phyloP scores from a whole-genome alignment of 2,888 invertebrate species.

The Heliothis peltigera region DNA sequence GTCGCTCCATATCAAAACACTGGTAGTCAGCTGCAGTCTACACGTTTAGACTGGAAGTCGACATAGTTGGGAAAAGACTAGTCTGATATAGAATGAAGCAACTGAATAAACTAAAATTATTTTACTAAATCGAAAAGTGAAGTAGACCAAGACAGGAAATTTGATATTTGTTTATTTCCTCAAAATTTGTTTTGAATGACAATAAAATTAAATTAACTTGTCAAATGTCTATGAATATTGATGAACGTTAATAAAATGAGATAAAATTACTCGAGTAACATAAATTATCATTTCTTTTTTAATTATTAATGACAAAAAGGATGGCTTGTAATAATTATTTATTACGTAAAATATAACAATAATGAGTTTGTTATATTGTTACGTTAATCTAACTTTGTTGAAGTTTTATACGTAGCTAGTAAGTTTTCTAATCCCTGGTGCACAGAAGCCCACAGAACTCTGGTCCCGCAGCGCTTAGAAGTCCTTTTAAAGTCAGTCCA shows the following conservation, averaged over 20 bases:
- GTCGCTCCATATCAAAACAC: too few species aligned
- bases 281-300: conserved; percentile 20
- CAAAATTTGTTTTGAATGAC: conserved; percentile 31
- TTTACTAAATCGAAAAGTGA: not conserved
- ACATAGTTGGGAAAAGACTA: too few species aligned
- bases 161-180: conserved; percentile 21
- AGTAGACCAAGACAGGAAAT: conserved; percentile 10
- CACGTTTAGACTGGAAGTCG: too few species aligned
- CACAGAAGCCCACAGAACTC: conserved; percentile 7
- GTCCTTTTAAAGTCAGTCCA: conserved; percentile 10
- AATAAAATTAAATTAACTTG: conserved; percentile 31
- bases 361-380: not conserved
- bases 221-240: conserved; percentile 41
- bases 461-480: conserved; percentile 18
- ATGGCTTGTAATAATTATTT: not conserved
- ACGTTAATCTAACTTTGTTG: not conserved
- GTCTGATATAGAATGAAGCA: too few species aligned
- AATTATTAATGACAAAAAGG: not conserved
- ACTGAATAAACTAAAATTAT: too few species aligned
- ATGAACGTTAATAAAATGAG: conserved; percentile 28
- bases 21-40: too few species aligned
- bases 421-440: not conserved
- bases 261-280: conserved; percentile 8
- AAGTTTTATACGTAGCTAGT: conserved; percentile 1
- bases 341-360: not conserved